Base-by-base conservation (phyloP, 1,140 invertebrate species). In the Achroia grisella region DNA sequence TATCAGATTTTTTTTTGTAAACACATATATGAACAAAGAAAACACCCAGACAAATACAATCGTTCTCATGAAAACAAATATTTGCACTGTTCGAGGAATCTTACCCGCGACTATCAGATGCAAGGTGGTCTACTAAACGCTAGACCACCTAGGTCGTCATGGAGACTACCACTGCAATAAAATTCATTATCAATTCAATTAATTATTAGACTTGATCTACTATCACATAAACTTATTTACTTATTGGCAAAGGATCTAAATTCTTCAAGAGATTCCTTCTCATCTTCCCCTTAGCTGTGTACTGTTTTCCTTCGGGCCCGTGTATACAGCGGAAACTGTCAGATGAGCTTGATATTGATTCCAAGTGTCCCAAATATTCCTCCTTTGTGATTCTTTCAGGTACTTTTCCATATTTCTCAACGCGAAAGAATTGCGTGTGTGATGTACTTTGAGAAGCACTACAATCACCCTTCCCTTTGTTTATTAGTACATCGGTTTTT, bases 301-400 rank as follows among this genome's bases (percentile, higher is more conserved):
- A 78, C n/a, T 47, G 32, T 42, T 68, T 78, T 8, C 65, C 67
- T 10, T 63, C 61, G 5, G 64, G 45, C 0, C 63, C 68, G 36
- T 81, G 73, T 1, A 64, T 31, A 15, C 78, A 79, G 3, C 46
- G 44, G 33, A 66, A 82, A 0, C 63, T 61, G 8, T 62, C 62
- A 8, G 69, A 68, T 0, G 73, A 73, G 4, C 63, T 65, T 4
- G 71, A 72, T 28, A 67, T 60, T 1, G 68, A 59, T 34, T 70
- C 63, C 0, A 62, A 61, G n/a, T 54, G 42, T 1, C 61, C 64
- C 11, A 55, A 44, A 37, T 67, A 79, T 31, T 71, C 45, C 5
- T 70, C 56, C 6, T 30, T 57, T 2, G 69, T 67, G 1, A 76
- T 58, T 41, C 48, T 62, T 10, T 49, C 37, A 33, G 52, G 64